Base-by-base conservation (phyloP, 2,888 invertebrate genomes). In the Sinhomidia bicolor region DNA sequence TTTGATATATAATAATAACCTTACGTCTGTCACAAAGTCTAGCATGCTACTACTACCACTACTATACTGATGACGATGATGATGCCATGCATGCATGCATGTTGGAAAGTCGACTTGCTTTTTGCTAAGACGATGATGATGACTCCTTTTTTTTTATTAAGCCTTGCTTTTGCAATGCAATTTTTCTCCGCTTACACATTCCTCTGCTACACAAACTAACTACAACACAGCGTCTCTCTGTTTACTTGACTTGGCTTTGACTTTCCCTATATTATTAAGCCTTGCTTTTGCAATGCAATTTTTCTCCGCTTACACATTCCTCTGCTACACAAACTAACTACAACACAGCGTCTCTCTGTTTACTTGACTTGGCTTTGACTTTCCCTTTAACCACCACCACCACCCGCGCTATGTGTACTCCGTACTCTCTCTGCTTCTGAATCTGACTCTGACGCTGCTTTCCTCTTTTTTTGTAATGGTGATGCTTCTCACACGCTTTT, bases 281-380 rank as follows among this genome's bases (percentile, higher is more conserved):
- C 17, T 47, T 47, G n/a, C n/a, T 23, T 26, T 76, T 65, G 32
- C 65, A 51, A 29, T 76, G 51, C 51, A 51, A 23, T 76, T 76
- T 74, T 26, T 26, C 23, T 26, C 20, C 29, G 3, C 76, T 9
- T 51, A 47, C 14, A 5, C 29, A 76, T 26, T n/a, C 29, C 51
- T 4, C 51, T 17, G 51, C 51, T 76, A 76, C 47, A 76, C 29
- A 32, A 65, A 65, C n/a, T 0, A n/a, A n/a, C n/a, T n/a, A n/a
- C n/a, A n/a, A n/a, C n/a, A n/a, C n/a, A n/a, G 65, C 32, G 65
- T 36, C 36, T 65, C 54, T n/a, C 36, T 65, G 65, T 65, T 65
- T 65, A 51, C 51, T 76, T 51, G 76, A 76, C 76, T 51, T 76
- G 76, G 51, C 76, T 76, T 76, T 76, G 76, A 51, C 76, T 76